Conservation (phyloP, 2,797 vertebrate species). For the Falco peregrinus region DNA sequence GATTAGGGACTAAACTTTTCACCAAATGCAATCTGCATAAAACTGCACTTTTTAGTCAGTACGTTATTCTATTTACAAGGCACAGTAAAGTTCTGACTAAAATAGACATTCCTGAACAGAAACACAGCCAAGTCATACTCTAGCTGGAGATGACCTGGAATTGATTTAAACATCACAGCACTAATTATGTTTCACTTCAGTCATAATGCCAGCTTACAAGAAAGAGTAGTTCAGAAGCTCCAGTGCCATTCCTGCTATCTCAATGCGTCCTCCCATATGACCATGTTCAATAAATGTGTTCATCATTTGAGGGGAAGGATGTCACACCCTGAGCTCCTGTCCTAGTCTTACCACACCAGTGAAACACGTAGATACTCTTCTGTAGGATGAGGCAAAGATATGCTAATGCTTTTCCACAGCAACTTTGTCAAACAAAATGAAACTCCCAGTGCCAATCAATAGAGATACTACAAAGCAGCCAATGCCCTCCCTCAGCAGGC, state of each 20-base stretch:
- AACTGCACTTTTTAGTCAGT: neutral
- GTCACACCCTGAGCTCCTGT: neutral
- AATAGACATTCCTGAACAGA: neutral
- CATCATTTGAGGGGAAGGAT: rapidly evolving
- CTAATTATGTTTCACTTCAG: neutral
- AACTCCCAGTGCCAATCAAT: neutral
- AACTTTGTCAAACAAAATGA: neutral
- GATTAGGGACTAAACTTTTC: neutral
- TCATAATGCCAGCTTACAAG: neutral
- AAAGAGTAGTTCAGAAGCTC: neutral
- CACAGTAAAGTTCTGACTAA: neutral
- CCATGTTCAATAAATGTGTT: neutral
- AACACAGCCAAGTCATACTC: neutral
- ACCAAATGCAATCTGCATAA: neutral
- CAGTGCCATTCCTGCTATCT: neutral
- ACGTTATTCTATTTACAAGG: neutral
- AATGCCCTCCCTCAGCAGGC: neutral
- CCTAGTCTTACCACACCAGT: neutral
- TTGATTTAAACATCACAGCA: neutral
- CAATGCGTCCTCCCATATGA: neutral
- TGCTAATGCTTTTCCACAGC: neutral
- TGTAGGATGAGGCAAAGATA: neutral
- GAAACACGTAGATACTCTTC: neutral
- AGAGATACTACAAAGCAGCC: neutral
- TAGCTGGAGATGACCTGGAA: neutral